phyloP scores from a whole-genome alignment of 2,888 invertebrate genomes.

The Palloptera scutellata region DNA sequence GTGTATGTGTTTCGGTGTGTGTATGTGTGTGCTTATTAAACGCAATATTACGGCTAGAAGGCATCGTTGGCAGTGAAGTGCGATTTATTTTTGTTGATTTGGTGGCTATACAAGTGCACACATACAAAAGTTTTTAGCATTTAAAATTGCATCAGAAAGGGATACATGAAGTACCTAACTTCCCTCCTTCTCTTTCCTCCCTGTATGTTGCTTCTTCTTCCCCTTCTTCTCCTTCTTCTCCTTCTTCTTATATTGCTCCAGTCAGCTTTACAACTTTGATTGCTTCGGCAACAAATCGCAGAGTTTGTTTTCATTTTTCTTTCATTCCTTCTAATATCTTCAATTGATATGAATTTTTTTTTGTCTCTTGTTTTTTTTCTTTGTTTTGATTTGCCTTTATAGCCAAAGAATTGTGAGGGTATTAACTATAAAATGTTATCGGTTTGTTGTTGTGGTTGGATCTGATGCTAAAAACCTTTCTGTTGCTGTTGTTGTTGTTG shows the following conservation, averaged over 20 bases:
- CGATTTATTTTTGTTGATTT: constrained; percentile 30
- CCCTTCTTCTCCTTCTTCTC: background rate
- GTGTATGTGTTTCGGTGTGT: background rate
- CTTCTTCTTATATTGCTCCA: background rate
- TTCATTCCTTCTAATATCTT: background rate
- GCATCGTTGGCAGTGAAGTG: constrained; percentile 27
- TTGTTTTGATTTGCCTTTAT: too few species aligned
- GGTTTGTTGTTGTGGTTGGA: background rate
- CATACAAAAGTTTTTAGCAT: too few species aligned
- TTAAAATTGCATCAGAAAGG: background rate
- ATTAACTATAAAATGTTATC: too few species aligned
- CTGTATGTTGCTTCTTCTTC: background rate
- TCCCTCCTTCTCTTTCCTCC: background rate
- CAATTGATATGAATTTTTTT: background rate
- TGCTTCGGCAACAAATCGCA: constrained; percentile 4
- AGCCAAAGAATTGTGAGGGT: too few species aligned
- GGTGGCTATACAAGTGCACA: background rate
- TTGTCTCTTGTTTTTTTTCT: too few species aligned
- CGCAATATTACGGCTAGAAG: constrained; percentile 7
- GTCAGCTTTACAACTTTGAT: background rate
- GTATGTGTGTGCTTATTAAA: constrained; percentile 3
- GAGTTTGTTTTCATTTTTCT: background rate
- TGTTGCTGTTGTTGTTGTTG: constrained; percentile 19
- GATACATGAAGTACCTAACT: background rate
- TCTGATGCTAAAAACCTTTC: background rate